Evolutionary conservation across 2,888 invertebrate species (phyloP), one percentile per base, ranked within the genome.

Genomic region (Portevinia maculata): DNA sequence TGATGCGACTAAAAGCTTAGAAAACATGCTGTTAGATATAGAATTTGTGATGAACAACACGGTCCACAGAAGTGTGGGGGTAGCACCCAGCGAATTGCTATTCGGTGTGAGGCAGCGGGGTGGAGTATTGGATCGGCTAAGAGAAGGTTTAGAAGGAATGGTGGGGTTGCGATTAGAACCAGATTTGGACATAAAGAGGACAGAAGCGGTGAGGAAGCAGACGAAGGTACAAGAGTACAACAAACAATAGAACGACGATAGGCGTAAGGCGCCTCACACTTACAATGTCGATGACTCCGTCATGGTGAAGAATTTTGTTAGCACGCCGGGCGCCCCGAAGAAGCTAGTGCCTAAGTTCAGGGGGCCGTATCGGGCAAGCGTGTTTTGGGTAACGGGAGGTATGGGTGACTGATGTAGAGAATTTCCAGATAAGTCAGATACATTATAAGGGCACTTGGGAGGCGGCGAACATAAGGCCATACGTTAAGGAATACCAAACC

Each of bases 341-440:
- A 67, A 67, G 21, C 13, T 67, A 19, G 15, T 67, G 3, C 15
- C n/a, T n/a, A n/a, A n/a, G n/a, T n/a, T n/a, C n/a, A n/a, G n/a
- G n/a, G n/a, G n/a, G n/a, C n/a, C n/a, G 0, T 67, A 60, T 30
- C 11, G 44, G 44, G n/a, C 62, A 1, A 21, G 1, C 34, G 24
- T 9, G 65, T 65, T 1, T 24, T 65, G 3, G 53, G 11, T 1
- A 74, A 74, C 4, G 62, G 57, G n/a, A 59, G 53, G 34, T 76
- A 69, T 32, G 21, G 9, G 13, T 76, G 6, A 55, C 34, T 1
- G 67, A 69, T 9, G 17, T 70, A 24, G 62, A 69, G 8, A 0
- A 39, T 11, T 39, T 67, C 7, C 50, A 62, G 32, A 44, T 60
- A 32, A 60, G 30, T 11, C 59, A 41, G 44, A 28, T 59, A 41